Percentiles rank a stretch among this genome's conserved stretches.
Evolutionary conservation across 2,797 vertebrate genomes (phyloP).

Genomic region (Enteromius paludinosus): DNA sequence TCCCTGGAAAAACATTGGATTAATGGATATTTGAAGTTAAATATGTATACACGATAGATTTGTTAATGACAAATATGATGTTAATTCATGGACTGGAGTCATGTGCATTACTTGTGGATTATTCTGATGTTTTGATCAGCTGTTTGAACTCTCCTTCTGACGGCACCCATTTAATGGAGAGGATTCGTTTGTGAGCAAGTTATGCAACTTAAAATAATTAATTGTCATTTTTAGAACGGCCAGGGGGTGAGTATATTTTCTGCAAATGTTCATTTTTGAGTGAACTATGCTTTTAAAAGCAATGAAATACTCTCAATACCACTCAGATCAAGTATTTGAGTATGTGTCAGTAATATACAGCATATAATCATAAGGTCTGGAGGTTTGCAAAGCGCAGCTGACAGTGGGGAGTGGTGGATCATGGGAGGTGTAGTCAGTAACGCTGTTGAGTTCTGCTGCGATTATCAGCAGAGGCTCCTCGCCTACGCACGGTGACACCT

Average conservation of each 20-base stretch:
- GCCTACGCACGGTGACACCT: slow-evolving; percentile 60
- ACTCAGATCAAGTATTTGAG: neutral
- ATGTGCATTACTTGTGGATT: neutral
- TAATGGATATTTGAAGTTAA: neutral
- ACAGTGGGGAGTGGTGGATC: slow-evolving; percentile 47
- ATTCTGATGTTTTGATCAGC: neutral
- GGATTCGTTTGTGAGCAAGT: neutral
- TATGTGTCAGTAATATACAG: slow-evolving; percentile 38
- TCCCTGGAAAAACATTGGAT: neutral
- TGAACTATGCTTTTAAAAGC: neutral
- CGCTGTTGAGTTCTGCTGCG: slow-evolving; percentile 69
- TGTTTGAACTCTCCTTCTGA: neutral
- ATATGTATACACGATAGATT: neutral
- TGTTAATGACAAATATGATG: neutral
- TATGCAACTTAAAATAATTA: neutral
- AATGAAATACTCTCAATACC: neutral
- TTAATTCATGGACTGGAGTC: neutral
- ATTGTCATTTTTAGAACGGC: neutral
- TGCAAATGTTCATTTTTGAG: neutral
- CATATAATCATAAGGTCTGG: slow-evolving; percentile 17
- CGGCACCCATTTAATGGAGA: neutral
- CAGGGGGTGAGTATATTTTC: neutral
- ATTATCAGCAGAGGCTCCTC: slow-evolving; percentile 64
- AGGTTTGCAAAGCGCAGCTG: neutral
- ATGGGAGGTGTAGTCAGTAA: slow-evolving; percentile 66